These are phyloP conservation scores for Criorhina ranunculi DNA, from an alignment of 2,888 invertebrate genomes.

Conservation along the genomic window DNA sequence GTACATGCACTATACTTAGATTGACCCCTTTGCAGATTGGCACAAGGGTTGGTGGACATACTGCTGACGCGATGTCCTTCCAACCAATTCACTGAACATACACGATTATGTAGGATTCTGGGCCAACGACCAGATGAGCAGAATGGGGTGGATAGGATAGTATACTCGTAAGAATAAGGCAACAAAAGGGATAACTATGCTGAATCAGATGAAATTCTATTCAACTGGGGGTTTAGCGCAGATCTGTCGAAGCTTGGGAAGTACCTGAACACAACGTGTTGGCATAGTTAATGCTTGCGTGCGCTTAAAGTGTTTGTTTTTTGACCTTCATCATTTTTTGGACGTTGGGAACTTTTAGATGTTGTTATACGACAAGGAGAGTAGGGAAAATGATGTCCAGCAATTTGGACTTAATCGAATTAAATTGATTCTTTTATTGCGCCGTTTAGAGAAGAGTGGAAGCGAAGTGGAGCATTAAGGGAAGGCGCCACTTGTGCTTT, in stretches of 20 bases:
- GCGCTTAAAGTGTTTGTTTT: slow-evolving; percentile 66
- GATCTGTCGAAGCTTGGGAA: slow-evolving; percentile 20
- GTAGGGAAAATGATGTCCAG: slow-evolving; percentile 61
- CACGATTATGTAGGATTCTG: slow-evolving; percentile 43
- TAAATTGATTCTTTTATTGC: slow-evolving; percentile 76
- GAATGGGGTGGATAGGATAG: slow-evolving; percentile 36
- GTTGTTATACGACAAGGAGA: slow-evolving; percentile 24
- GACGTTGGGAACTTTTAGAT: slow-evolving; percentile 28
- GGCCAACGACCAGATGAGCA: slow-evolving; percentile 62
- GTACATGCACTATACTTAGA: slow-evolving; percentile 27
- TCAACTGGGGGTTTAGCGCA: slow-evolving; percentile 50
- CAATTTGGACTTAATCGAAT: slow-evolving; percentile 74
- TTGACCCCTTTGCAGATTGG: slow-evolving; percentile 54
- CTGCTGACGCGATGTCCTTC: slow-evolving; percentile 68
- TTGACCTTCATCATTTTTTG: slow-evolving; percentile 55
- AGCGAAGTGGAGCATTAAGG: background rate
- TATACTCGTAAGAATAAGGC: slow-evolving; percentile 18
- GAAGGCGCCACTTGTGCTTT: slow-evolving; percentile 12
- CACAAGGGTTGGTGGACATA: slow-evolving; percentile 58
- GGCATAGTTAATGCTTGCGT: slow-evolving; percentile 57
- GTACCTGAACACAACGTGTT: slow-evolving; percentile 66
- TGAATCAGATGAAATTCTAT: slow-evolving; percentile 68
- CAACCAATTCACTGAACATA: slow-evolving; percentile 49
- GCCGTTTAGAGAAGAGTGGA: slow-evolving; percentile 52
- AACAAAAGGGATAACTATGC: slow-evolving; percentile 61